Evolutionary conservation across 1,140 invertebrate genomes (phyloP).

Genomic region (Drosophila virilis): DNA sequence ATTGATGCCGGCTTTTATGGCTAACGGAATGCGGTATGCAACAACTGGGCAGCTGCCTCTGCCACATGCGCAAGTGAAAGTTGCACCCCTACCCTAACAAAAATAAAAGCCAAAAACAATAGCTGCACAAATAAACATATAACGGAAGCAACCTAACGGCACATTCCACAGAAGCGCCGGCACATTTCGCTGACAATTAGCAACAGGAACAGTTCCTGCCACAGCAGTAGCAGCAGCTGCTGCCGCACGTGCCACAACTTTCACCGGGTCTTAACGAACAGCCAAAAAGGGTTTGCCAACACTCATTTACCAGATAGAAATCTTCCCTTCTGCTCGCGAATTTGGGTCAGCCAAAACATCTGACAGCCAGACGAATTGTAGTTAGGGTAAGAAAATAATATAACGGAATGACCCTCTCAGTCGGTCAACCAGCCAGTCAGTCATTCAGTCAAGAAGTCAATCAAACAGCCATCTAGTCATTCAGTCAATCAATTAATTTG

Average conservation of each 20-base stretch:
- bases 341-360: constrained; percentile 30
- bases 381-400: background rate
- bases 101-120: background rate
- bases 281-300: constrained; percentile 39
- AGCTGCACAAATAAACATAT: background rate
- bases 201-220: constrained; percentile 1
- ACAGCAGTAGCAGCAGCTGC: constrained; percentile 3
- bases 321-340: constrained; percentile 34
- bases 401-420: constrained; percentile 2
- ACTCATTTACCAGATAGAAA: constrained; percentile 52
- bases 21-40: constrained; percentile 42
- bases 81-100: constrained; percentile 20
- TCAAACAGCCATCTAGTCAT: background rate
- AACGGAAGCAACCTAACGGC: constrained; percentile 61
- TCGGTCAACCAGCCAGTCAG: background rate
- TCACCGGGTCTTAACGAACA: constrained; percentile 26
- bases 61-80: constrained; percentile 36
- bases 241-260: constrained; percentile 44
- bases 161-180: constrained; percentile 19
- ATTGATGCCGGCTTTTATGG: constrained; percentile 79
- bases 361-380: background rate
- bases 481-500: background rate
- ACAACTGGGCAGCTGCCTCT: constrained; percentile 15
- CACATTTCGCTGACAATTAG: constrained; percentile 12
- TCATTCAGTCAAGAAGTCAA: background rate